A percentile compares a stretch with the other conserved stretches of the same genome.
phyloP scores from a whole-genome alignment of 1,140 invertebrate genomes.

The Panagrolaimus sp. region DNA sequence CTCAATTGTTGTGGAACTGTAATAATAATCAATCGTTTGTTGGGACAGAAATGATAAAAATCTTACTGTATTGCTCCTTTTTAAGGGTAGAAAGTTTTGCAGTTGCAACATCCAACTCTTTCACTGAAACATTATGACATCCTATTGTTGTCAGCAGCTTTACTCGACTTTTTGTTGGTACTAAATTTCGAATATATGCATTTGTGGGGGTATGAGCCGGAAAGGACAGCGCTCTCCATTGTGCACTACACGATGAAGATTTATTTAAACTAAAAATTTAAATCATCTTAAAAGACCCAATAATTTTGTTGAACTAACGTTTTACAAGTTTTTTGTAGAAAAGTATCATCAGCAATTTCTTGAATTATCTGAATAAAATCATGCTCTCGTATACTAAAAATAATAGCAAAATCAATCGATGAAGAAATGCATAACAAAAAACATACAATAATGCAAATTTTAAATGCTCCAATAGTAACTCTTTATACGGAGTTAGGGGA shows the following conservation, averaged over 20 bases:
- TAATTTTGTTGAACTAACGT: not conserved
- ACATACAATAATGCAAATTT: constrained; percentile 44
- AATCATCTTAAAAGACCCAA: not conserved
- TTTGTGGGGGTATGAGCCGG: not conserved
- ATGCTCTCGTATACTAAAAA: constrained; percentile 40
- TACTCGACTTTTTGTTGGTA: not conserved
- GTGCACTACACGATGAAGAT: not conserved
- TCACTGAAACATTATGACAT: not conserved
- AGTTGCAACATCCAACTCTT: constrained; percentile 3
- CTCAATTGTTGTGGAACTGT: not conserved
- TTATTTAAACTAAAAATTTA: constrained; percentile 6
- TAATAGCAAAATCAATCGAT: not conserved
- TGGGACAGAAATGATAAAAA: not conserved
- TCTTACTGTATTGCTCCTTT: constrained; percentile 6
- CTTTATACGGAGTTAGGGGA: constrained; percentile 49
- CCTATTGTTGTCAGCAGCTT: not conserved
- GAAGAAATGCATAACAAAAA: not conserved
- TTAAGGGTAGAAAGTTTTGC: not conserved
- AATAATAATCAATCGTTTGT: not conserved
- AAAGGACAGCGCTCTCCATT: not conserved
- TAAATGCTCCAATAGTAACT: constrained; percentile 47
- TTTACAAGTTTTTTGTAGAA: constrained; percentile 2
- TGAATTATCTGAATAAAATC: constrained; percentile 1
- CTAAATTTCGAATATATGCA: not conserved
- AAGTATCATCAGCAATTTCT: constrained; percentile 5